phyloP scores from a whole-genome alignment of 2,888 invertebrate genomes.

The Chloromyia formosa region DNA sequence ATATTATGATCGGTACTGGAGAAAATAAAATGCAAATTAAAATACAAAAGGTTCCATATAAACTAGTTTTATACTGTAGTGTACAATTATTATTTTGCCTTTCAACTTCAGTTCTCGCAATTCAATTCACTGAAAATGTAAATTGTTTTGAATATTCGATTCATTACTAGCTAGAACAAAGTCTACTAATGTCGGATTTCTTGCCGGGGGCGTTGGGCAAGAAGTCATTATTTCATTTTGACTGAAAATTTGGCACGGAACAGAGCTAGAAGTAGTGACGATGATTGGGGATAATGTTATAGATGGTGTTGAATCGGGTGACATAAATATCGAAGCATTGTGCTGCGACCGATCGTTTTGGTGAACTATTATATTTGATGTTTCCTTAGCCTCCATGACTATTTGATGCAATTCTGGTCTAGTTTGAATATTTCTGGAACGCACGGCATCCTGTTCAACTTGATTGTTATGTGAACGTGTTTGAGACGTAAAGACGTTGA shows the following conservation, averaged over 20 bases:
- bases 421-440: background rate
- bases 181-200: background rate
- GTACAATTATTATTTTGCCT: too few species aligned
- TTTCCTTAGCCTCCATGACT: background rate
- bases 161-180: background rate
- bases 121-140: background rate
- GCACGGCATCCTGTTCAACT: background rate
- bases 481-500: background rate
- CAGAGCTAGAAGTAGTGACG: background rate
- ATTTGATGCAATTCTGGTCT: background rate
- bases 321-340: background rate
- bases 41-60: too few species aligned
- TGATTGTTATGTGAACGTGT: background rate
- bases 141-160: background rate
- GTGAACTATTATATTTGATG: background rate
- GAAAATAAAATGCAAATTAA: too few species aligned
- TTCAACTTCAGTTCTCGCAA: too few species aligned
- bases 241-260: background rate
- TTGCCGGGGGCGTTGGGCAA: background rate
- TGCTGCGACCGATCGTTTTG: background rate
- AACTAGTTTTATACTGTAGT: too few species aligned
- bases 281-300: background rate
- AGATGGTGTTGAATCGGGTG: background rate
- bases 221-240: background rate
- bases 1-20: too few species aligned